Evolutionary conservation across 2,113 vertebrate species (phyloP), one percentile per base, ranked within the genome.

Genomic region (Hippocampus comes): DNA sequence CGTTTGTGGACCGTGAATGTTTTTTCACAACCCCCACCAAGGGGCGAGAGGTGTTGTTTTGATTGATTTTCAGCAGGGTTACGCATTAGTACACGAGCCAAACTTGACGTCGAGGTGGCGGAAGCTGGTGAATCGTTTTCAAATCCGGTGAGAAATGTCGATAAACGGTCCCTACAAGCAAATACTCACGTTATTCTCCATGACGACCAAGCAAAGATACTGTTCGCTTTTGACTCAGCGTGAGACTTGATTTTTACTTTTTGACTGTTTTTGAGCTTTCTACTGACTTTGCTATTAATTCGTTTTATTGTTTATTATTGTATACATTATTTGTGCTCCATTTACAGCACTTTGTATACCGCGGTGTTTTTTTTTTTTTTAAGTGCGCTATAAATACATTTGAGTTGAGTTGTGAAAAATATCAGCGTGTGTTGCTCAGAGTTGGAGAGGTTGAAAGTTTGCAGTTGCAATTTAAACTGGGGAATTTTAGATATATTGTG

Each of bases 1-100:
- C 27, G 59, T 14, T 9, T 34, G 59, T 4, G 59, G 27, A 60
- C 27, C 59, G 15, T 61, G 59, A 61, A 61, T 61, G 59, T 61
- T 61, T 61, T 6, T 61, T 9, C 59, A 20, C 59, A 61, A 34
- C 59, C 59, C 59, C 59, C 59, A 61, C 27, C 8, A 7, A 34
- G 59, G 34, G 59, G 27, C 12, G 15, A 61, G 59, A 61, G 59
- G 59, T 61, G 27, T 61, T 61, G 59, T 61, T 61, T 61, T 61
- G 59, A 61, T 61, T 8, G 59, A 61, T 61, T 61, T 61, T 61
- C 59, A 20, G 59, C 59, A 61, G 27, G 7, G 25, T 61, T 61
- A 38, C 59, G 59, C 12, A 18, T 27, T 27, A 27, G 25, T 61
- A 61, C 59, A 34, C 59, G 9, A 61, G 59, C 14, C 7, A 25